Conservation (phyloP, 2,797 vertebrate genomes). For the Chelidonichthys spinosus region DNA sequence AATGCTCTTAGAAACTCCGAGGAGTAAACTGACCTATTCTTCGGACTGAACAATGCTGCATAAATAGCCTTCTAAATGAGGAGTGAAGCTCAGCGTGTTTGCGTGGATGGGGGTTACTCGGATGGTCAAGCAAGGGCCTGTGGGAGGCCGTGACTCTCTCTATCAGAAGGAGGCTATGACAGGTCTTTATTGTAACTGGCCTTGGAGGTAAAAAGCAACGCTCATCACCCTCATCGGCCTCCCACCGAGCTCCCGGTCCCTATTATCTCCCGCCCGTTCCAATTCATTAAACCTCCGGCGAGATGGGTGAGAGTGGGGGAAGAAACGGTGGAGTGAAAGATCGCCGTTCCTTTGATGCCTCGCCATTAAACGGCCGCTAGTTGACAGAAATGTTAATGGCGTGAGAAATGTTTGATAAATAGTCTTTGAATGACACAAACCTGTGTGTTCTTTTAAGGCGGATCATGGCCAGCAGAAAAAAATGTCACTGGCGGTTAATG, state of each 20-base stretch:
- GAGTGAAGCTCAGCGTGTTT: conserved; percentile 5
- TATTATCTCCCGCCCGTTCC: conserved; percentile 63
- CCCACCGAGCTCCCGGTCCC: conserved; percentile 50
- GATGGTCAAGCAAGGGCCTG: conserved; percentile 8
- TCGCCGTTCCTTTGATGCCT: conserved; percentile 33
- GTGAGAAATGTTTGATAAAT: conserved; percentile 63
- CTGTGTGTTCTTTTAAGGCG: conserved; percentile 13
- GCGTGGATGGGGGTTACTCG: conserved; percentile 11
- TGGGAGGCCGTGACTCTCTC: conserved; percentile 27
- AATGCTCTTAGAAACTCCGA: conserved; percentile 12
- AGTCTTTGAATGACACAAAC: conserved; percentile 35
- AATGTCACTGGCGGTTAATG: conserved; percentile 26
- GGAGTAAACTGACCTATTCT: conserved; percentile 2
- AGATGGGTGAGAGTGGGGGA: conserved; percentile 50
- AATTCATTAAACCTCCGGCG: conserved; percentile 72
- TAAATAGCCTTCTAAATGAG: conserved; percentile 10
- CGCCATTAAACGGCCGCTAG: conserved; percentile 56
- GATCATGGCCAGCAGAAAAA: conserved; percentile 5
- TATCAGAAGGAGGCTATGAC: conserved; percentile 47
- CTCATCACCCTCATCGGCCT: conserved; percentile 61
- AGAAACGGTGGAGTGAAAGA: conserved; percentile 34
- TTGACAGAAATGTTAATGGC: conserved; percentile 67
- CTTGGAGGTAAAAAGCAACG: conserved; percentile 69
- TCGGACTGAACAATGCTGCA: conserved; percentile 8
- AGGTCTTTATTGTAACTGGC: conserved; percentile 71